Conservation (phyloP, 2,113 vertebrate genomes). For the Pyxicephalus adspersus region DNA sequence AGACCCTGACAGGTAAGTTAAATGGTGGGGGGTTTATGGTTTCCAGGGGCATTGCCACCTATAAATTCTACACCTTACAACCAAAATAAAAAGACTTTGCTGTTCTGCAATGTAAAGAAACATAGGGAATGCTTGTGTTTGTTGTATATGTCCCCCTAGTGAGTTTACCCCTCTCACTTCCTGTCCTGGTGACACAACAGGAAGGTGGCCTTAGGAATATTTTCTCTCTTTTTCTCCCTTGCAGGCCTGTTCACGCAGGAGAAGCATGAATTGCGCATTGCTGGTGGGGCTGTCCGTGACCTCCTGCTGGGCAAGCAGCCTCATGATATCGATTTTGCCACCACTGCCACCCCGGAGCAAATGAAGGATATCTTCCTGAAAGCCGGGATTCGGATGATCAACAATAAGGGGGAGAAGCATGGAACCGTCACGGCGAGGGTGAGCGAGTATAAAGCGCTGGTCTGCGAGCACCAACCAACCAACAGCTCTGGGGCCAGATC, state of each 20-base stretch:
- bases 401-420: conserved; percentile 94
- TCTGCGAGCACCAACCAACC: no score
- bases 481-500: no score
- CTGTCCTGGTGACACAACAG: no score
- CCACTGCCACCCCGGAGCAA: conserved; percentile 88
- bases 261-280: conserved; percentile 88
- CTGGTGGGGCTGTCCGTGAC: conserved; percentile 93
- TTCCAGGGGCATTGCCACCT: no score
- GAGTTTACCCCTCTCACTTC: no score
- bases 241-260: conserved; percentile 88
- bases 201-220: no score
- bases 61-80: no score
- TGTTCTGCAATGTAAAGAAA: no score
- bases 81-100: no score
- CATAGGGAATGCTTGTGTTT: no score
- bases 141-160: neutral
- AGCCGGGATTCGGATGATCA: conserved; percentile 90
- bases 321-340: conserved; percentile 94
- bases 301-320: conserved; percentile 85
- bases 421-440: conserved; percentile 96
- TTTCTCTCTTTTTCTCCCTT: no score
- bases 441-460: conserved; percentile 45
- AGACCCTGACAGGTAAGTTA: conserved; percentile 82
- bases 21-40: no score
- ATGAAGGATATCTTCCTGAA: conserved; percentile 91